phyloP scores from a whole-genome alignment of 2,797 vertebrate genomes.

The Sebastes cheni region DNA sequence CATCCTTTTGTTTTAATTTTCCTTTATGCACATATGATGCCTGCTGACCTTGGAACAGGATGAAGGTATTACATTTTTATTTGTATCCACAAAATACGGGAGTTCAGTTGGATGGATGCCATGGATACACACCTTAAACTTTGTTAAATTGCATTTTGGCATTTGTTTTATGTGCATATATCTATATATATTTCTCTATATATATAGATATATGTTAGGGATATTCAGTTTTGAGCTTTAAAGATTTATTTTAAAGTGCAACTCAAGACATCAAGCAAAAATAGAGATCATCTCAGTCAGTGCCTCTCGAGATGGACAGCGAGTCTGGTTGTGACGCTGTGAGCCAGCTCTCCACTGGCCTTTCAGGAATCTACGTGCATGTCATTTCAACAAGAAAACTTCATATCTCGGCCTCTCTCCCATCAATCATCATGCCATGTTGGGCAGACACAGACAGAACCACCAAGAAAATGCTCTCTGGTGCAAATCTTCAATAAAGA shows the following conservation, averaged over 20 bases:
- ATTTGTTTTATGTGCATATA: neutral
- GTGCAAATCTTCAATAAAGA: conserved; percentile 80
- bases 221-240: neutral
- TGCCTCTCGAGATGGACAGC: conserved; percentile 74
- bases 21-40: neutral
- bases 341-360: conserved; percentile 66
- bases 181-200: accelerated
- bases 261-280: conserved; percentile 21
- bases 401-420: conserved; percentile 72
- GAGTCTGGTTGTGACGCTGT: conserved; percentile 63
- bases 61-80: neutral
- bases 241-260: conserved; percentile 24
- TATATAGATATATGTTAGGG: neutral
- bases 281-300: conserved; percentile 48
- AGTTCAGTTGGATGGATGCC: neutral
- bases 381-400: conserved; percentile 79
- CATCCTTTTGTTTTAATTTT: conserved; percentile 21
- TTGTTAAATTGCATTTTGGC: neutral
- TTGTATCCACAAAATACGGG: neutral
- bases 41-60: neutral
- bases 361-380: conserved; percentile 80
- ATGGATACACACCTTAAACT: neutral
- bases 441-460: conserved; percentile 69
- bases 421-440: conserved; percentile 78
- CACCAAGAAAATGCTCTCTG: conserved; percentile 73